phyloP scores from a whole-genome alignment of 2,113 vertebrate genomes.

The Syngnathus typhle region DNA sequence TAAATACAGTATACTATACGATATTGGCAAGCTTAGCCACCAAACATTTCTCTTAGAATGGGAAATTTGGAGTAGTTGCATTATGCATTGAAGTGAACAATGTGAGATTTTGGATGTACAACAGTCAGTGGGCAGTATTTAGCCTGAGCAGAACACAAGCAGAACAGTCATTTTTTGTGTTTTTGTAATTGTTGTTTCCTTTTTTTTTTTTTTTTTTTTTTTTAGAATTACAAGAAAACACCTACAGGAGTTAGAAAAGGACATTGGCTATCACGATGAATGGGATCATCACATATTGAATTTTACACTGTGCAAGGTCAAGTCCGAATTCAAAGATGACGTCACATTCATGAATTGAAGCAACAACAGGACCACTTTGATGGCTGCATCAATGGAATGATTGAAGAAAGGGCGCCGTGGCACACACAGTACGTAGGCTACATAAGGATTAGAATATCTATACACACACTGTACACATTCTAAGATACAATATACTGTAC shows the following conservation, averaged over 20 bases:
- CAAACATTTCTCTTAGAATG: neutral
- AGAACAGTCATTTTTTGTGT: constrained; percentile 55
- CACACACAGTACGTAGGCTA: constrained; percentile 62
- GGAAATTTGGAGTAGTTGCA: constrained; percentile 9
- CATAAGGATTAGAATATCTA: constrained; percentile 53
- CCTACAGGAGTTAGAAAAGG: constrained; percentile 35
- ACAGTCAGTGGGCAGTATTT: constrained; percentile 67
- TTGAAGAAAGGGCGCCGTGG: constrained; percentile 56
- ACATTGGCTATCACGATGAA: constrained; percentile 44
- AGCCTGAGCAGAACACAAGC: constrained; percentile 65
- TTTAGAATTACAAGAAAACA: constrained; percentile 43
- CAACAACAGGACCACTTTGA: constrained; percentile 33
- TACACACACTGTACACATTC: constrained; percentile 58
- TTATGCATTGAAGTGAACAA: constrained; percentile 32
- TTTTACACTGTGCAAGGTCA: constrained; percentile 40
- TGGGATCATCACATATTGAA: constrained; percentile 33
- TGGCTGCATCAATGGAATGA: constrained; percentile 62
- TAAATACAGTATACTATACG: neutral
- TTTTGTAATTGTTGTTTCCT: neutral
- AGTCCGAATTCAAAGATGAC: constrained; percentile 19
- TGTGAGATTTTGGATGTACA: constrained; percentile 50
- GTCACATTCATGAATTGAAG: constrained; percentile 53
- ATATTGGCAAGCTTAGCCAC: neutral
- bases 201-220: neutral
- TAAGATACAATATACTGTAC: constrained; percentile 54